Evolutionary conservation across 2,797 vertebrate genomes (phyloP).

Genomic region (Chiroxiphia lanceolata): DNA sequence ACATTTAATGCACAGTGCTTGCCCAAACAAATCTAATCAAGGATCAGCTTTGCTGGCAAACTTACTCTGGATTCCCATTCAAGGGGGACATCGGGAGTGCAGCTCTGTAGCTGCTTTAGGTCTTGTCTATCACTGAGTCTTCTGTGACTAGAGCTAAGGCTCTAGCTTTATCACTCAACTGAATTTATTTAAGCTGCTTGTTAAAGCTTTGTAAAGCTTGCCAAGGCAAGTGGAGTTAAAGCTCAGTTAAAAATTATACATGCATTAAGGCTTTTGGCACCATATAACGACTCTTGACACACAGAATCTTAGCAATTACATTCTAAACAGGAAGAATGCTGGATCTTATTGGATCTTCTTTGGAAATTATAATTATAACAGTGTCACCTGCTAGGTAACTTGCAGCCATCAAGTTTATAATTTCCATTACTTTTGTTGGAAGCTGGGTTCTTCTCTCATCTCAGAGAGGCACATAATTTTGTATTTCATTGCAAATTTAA

Average conservation of each 20-base stretch:
- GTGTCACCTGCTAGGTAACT: neutral
- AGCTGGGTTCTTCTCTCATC: neutral
- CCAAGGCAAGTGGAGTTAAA: constrained; percentile 27
- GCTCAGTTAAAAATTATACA: neutral
- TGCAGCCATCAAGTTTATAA: neutral
- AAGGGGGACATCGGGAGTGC: neutral
- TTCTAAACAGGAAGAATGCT: neutral
- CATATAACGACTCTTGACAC: neutral
- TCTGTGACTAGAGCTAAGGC: neutral
- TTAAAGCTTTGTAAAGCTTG: constrained; percentile 43
- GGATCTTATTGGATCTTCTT: neutral
- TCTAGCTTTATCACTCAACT: neutral
- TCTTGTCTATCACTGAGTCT: neutral
- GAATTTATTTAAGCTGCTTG: constrained; percentile 26
- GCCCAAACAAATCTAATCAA: neutral
- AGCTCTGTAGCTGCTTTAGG: neutral
- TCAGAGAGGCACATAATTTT: neutral
- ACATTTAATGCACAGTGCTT: neutral
- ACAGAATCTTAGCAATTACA: neutral
- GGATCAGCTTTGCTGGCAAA: constrained; percentile 42
- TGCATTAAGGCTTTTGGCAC: neutral
- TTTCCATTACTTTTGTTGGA: neutral
- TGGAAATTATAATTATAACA: neutral
- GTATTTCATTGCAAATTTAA: neutral
- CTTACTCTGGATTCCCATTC: neutral